Evolutionary conservation across 2,888 invertebrate species (phyloP).

Genomic region (Drosophila pseudotakahashii): DNA sequence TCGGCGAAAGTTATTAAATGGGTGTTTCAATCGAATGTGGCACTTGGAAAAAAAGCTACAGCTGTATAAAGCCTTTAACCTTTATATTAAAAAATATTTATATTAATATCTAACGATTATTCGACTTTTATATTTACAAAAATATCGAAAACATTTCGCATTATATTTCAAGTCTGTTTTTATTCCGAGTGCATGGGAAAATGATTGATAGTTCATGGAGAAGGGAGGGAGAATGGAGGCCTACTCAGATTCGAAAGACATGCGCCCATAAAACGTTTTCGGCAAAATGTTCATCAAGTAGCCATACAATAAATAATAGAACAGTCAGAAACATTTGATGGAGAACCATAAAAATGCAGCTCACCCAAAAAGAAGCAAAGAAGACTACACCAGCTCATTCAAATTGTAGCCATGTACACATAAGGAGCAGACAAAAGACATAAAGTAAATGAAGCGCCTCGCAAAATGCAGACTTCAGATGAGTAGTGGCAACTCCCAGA

Average conservation of each 20-base stretch:
- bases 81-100: no score
- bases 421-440: slow-evolving; percentile 71
- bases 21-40: slow-evolving; percentile 38
- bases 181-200: background rate
- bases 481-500: slow-evolving; percentile 29
- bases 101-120: no score
- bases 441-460: slow-evolving; percentile 75
- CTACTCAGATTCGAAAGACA: slow-evolving; percentile 22
- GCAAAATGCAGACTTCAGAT: slow-evolving; percentile 47
- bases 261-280: slow-evolving; percentile 67
- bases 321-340: slow-evolving; percentile 52
- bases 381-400: slow-evolving; percentile 51
- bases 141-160: background rate
- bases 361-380: slow-evolving; percentile 28
- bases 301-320: slow-evolving; percentile 68
- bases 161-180: background rate
- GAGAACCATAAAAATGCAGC: slow-evolving; percentile 62
- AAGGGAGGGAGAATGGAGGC: background rate
- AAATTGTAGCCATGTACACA: slow-evolving; percentile 60
- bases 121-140: no score
- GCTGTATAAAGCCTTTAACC: no score
- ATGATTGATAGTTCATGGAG: slow-evolving; percentile 15
- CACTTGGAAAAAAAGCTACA: background rate
- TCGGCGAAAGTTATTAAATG: slow-evolving; percentile 52
- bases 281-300: slow-evolving; percentile 66